Evolutionary conservation across 2,888 invertebrate species (phyloP).

Genomic region (Marasmarcha lunaedactyla): DNA sequence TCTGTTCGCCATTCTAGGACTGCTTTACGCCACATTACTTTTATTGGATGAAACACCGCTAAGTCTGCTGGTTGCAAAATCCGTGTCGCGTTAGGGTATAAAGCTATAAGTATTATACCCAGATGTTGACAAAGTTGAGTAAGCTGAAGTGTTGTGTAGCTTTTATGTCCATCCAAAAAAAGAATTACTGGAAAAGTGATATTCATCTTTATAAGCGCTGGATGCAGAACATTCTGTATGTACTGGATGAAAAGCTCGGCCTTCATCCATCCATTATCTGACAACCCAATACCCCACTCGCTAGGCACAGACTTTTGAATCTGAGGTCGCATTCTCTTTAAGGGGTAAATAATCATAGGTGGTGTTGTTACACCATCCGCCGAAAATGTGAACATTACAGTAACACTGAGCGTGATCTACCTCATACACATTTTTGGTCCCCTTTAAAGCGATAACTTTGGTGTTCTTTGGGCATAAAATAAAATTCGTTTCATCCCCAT

Average conservation of each 20-base stretch:
- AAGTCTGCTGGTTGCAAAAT: too few relatives aligned
- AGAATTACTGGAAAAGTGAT: too few relatives aligned
- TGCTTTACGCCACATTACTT: too few relatives aligned
- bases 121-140: too few relatives aligned
- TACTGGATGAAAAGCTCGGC: slow-evolving; percentile 2
- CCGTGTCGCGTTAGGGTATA: too few relatives aligned
- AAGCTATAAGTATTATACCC: too few relatives aligned
- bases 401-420: slow-evolving; percentile 28
- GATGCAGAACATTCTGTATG: neutral
- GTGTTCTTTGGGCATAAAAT: slow-evolving; percentile 18
- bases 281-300: slow-evolving; percentile 6
- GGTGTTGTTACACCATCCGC: slow-evolving; percentile 28
- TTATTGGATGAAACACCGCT: too few relatives aligned
- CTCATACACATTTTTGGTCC: slow-evolving; percentile 30
- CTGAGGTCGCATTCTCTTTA: slow-evolving; percentile 1
- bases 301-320: slow-evolving; percentile 3
- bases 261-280: slow-evolving; percentile 7
- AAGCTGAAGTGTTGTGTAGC: too few relatives aligned
- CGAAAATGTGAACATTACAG: slow-evolving; percentile 35
- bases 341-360: slow-evolving; percentile 21
- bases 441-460: slow-evolving; percentile 15
- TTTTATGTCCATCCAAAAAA: too few relatives aligned
- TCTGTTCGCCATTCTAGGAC: too few relatives aligned
- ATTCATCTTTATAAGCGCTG: too few relatives aligned
- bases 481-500: slow-evolving; percentile 21